Conservation (phyloP, 2,113 vertebrate species). For the Alethe diademata region DNA sequence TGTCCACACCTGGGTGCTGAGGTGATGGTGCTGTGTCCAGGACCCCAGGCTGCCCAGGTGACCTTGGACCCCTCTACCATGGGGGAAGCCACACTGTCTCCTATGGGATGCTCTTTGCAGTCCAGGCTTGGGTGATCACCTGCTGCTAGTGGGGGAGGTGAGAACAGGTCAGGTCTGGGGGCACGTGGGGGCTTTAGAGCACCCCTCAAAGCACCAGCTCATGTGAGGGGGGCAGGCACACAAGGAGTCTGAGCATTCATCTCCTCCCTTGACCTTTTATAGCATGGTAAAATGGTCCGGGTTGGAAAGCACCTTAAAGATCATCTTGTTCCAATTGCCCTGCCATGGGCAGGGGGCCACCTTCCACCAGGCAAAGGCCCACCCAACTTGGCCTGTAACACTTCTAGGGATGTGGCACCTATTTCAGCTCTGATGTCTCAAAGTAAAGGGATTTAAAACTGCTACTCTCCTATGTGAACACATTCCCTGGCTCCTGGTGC, state of each 20-base stretch:
- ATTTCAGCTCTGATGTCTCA: fast-evolving
- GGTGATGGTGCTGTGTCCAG: background rate
- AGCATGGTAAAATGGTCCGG: background rate
- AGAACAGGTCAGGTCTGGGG: background rate
- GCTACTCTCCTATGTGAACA: fast-evolving
- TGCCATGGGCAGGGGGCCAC: background rate
- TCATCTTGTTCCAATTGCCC: background rate
- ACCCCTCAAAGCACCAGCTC: background rate
- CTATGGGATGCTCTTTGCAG: background rate
- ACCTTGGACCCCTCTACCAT: background rate
- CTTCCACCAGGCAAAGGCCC: background rate
- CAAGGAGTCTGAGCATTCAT: background rate
- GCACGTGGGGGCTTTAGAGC: fast-evolving
- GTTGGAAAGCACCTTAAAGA: background rate
- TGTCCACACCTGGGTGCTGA: fast-evolving
- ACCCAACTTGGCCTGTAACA: background rate
- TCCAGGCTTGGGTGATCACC: background rate
- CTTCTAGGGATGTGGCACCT: background rate
- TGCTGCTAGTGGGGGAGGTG: background rate
- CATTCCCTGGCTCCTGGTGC: background rate
- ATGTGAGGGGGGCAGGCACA: background rate
- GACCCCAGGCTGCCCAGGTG: background rate
- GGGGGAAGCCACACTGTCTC: background rate
- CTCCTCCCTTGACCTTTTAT: background rate
- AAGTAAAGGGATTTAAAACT: background rate